phyloP scores from a whole-genome alignment of 2,888 invertebrate genomes.

The Petrophora chlorosata region DNA sequence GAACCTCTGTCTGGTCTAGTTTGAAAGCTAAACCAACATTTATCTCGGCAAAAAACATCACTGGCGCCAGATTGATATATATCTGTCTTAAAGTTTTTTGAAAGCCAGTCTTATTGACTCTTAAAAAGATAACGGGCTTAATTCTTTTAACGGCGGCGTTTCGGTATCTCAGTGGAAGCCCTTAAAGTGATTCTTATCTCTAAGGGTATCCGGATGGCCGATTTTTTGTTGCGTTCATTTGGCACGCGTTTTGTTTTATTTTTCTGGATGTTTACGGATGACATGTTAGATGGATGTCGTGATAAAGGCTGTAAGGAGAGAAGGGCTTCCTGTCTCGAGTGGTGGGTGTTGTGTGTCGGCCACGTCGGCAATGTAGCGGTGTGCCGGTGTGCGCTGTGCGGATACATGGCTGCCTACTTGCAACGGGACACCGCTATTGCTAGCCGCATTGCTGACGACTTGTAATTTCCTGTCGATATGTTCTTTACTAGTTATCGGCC shows the following conservation, averaged over 20 bases:
- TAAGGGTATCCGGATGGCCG: slow-evolving; percentile 50
- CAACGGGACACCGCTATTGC: slow-evolving; percentile 65
- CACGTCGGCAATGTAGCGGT: slow-evolving; percentile 30
- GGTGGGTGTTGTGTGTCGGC: slow-evolving; percentile 48
- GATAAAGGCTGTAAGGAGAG: slow-evolving; percentile 49
- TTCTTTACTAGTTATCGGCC: slow-evolving; percentile 30
- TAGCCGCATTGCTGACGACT: slow-evolving; percentile 51
- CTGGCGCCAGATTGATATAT: slow-evolving; percentile 29
- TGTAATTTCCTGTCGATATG: slow-evolving; percentile 59
- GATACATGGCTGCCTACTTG: slow-evolving; percentile 42
- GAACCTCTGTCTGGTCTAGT: slow-evolving; percentile 33
- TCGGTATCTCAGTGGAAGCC: slow-evolving; percentile 51
- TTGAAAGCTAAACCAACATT: slow-evolving; percentile 37
- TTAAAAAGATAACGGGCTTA: slow-evolving; percentile 44
- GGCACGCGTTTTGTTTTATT: slow-evolving; percentile 63
- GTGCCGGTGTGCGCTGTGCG: slow-evolving; percentile 29
- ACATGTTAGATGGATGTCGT: slow-evolving; percentile 8
- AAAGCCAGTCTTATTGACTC: slow-evolving; percentile 40
- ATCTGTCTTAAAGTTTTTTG: slow-evolving; percentile 45
- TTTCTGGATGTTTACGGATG: slow-evolving; percentile 28
- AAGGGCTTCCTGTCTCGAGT: slow-evolving; percentile 55
- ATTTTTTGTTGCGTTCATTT: slow-evolving; percentile 54
- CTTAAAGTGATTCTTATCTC: slow-evolving; percentile 58
- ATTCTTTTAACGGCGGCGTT: slow-evolving; percentile 50
- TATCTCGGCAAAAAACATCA: slow-evolving; percentile 35